Conservation (phyloP, 2,797 vertebrate genomes). For the Rhynchonycteris naso region DNA sequence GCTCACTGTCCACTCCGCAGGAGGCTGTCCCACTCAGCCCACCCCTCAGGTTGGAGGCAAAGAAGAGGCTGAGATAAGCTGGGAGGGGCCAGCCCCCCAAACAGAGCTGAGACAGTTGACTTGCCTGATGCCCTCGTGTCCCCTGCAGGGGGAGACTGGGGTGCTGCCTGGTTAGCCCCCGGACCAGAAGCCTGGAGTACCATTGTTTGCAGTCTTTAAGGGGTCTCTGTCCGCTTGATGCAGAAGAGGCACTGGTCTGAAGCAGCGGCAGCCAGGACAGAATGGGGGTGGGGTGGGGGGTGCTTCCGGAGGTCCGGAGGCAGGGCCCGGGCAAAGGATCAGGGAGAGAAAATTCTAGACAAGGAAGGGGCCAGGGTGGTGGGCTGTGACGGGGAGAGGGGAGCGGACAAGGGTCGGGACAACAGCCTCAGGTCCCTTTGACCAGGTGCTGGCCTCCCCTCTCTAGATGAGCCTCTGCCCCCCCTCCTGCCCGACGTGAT, state of each 20-base stretch:
- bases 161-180: not conserved
- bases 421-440: not conserved
- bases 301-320: fast-evolving
- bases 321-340: not conserved
- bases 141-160: not conserved
- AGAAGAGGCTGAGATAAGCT: not conserved
- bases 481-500: not conserved
- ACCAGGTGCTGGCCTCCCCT: not conserved
- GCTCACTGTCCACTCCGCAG: not conserved
- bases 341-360: not conserved
- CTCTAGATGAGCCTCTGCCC: constrained; percentile 7
- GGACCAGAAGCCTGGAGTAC: not conserved
- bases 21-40: not conserved
- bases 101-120: not conserved
- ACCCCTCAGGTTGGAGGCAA: not conserved
- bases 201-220: not conserved
- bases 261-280: not conserved
- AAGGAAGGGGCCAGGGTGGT: not conserved
- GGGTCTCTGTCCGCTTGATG: not conserved
- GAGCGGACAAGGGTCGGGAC: not conserved
- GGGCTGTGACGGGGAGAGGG: not conserved
- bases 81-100: not conserved
- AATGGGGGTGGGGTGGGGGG: not conserved
- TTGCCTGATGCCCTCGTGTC: not conserved
- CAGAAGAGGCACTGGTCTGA: constrained; percentile 27